Conservation (phyloP, 2,113 vertebrate genomes). For the Xenopus borealis region DNA sequence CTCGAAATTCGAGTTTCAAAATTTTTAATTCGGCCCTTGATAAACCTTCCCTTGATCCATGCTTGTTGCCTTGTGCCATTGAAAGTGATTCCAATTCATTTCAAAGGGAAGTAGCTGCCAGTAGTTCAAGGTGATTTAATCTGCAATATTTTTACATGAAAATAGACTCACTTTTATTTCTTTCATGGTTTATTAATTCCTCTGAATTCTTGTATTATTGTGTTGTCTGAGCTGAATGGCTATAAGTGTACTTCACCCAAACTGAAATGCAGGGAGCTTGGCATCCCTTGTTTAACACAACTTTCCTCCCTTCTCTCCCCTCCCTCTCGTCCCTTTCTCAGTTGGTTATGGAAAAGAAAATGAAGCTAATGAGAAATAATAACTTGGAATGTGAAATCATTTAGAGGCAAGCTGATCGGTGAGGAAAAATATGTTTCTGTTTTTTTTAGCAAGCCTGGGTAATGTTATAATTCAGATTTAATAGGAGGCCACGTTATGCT, state of each 20-base stretch:
- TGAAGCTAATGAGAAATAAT: constrained; percentile 38
- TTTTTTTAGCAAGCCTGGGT: constrained; percentile 26
- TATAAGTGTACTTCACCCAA: no score
- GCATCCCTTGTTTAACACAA: neutral
- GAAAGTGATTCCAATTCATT: no score
- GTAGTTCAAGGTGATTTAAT: no score
- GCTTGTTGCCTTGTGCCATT: no score
- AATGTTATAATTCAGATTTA: constrained; percentile 39
- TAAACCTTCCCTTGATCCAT: no score
- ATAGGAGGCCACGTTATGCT: constrained; percentile 34
- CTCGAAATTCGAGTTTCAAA: no score
- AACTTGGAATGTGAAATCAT: constrained; percentile 28
- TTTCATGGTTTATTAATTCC: neutral
- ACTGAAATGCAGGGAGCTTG: neutral
- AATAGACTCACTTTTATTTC: no score
- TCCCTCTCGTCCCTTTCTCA: neutral
- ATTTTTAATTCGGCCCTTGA: no score
- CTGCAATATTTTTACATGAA: no score
- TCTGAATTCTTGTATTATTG: neutral
- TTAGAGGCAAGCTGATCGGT: constrained; percentile 28
- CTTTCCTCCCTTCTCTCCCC: neutral
- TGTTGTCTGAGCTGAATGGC: no score
- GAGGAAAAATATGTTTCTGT: constrained; percentile 31
- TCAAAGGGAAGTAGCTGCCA: no score
- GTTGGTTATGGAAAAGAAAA: constrained; percentile 19